Percentiles rank a stretch among this genome's conserved stretches.
These are phyloP conservation scores for Parapsyche elsis DNA, from an alignment of 1,140 invertebrate genomes.

Conservation along the genomic window DNA sequence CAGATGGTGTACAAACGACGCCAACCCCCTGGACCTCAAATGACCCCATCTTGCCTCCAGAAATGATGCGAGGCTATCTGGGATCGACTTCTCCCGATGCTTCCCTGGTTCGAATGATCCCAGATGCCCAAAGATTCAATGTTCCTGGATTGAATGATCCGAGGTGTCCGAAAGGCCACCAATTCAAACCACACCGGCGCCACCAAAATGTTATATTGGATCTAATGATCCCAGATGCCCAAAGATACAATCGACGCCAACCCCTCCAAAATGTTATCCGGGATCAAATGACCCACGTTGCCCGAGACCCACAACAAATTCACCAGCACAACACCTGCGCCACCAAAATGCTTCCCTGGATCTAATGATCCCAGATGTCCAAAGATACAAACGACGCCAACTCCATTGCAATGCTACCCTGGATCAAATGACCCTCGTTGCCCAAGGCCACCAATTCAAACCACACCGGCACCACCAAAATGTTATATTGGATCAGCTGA, in stretches of 20 bases:
- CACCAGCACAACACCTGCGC: slow-evolving; percentile 50
- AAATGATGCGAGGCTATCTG: slow-evolving; percentile 59
- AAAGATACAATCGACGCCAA: slow-evolving; percentile 54
- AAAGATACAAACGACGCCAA: slow-evolving; percentile 54
- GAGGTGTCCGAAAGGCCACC: slow-evolving; percentile 57
- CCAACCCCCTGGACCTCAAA: slow-evolving; percentile 57
- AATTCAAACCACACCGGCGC: slow-evolving; percentile 54
- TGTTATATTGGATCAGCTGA: slow-evolving; percentile 62
- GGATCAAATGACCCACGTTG: slow-evolving; percentile 61
- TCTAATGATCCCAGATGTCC: slow-evolving; percentile 60
- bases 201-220: slow-evolving; percentile 59
- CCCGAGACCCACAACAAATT: slow-evolving; percentile 56
- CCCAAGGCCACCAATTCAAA: slow-evolving; percentile 50
- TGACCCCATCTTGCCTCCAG: slow-evolving; percentile 59
- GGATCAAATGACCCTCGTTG: slow-evolving; percentile 59
- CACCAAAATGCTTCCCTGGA: slow-evolving; percentile 60
- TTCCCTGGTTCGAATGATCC: slow-evolving; percentile 59
- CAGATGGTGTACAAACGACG: slow-evolving; percentile 53
- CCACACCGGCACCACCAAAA: slow-evolving; percentile 51
- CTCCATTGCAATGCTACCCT: slow-evolving; percentile 56
- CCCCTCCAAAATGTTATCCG: slow-evolving; percentile 58
- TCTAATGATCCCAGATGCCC: slow-evolving; percentile 61
- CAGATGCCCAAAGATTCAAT: slow-evolving; percentile 57
- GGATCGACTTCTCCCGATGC: slow-evolving; percentile 58
- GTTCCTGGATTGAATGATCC: slow-evolving; percentile 59